phyloP scores from a whole-genome alignment of 2,797 vertebrate species.

The Microctenopoma steveboyesi region DNA sequence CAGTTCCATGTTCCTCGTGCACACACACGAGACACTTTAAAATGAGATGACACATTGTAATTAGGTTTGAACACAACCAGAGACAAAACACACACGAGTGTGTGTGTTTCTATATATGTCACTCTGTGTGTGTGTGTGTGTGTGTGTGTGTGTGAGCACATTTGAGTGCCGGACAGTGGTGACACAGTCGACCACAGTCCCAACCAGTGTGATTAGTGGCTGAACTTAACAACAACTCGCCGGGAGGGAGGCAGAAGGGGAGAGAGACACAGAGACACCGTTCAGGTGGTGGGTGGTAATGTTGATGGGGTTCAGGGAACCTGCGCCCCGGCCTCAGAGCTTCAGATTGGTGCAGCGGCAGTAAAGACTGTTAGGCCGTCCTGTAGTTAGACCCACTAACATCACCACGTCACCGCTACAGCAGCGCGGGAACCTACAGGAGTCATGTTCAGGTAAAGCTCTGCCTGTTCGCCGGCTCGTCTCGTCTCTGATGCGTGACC shows the following conservation, averaged over 20 bases:
- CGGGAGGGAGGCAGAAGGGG: constrained; percentile 7
- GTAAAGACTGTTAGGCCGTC: too few relatives aligned
- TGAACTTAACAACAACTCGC: constrained; percentile 64
- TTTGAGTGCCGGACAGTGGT: constrained; percentile 62
- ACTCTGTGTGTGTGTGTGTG: constrained; percentile 16
- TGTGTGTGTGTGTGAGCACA: constrained; percentile 16
- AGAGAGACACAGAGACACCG: neutral
- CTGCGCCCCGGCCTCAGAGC: neutral
- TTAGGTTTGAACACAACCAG: constrained; percentile 39
- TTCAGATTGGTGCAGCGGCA: neutral
- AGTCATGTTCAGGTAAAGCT: too few relatives aligned
- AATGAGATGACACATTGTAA: constrained; percentile 11
- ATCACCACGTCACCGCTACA: too few relatives aligned
- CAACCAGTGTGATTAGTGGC: constrained; percentile 71
- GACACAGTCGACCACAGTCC: constrained; percentile 58
- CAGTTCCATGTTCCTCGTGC: neutral
- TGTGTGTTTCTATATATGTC: constrained; percentile 5
- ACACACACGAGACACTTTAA: constrained; percentile 1
- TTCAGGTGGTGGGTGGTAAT: neutral
- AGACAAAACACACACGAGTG: constrained; percentile 23
- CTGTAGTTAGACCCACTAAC: too few relatives aligned
- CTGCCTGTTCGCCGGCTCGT: too few relatives aligned
- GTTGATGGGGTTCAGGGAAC: neutral
- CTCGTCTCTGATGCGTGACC: too few relatives aligned
- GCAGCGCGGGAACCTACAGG: too few relatives aligned